Base-by-base conservation (phyloP, 2,888 invertebrate species). In the Drosophila mercatorum region DNA sequence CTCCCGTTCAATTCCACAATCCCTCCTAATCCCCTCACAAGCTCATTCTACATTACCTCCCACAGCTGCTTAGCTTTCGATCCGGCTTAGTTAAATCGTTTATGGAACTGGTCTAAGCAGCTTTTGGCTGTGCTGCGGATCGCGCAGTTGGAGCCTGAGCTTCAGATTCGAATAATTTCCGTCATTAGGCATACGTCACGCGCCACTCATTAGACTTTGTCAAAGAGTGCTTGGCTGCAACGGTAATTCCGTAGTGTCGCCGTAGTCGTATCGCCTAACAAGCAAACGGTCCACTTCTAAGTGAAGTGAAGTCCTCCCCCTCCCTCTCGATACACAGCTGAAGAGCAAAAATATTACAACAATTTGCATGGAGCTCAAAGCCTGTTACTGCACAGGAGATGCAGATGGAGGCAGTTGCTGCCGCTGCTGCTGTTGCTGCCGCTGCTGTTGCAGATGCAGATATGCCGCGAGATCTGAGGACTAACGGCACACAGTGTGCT, bases 261-360 rank as follows among this genome's bases (percentile, higher is more conserved):
- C 80, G 79, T 76, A 72, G 65, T 76, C 70, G 65, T 78, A 81
- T 88, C 69, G 88, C 57, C 78, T 87, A 83, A 88, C 88, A 88
- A 69, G 83, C 90, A 49, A 82, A 83, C 90, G 88, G 83, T 88
- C 90, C 88, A 89, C 73, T 81, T 83, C 81, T 69, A 81, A 72
- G 82, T 85, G 71, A 60, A 60, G 17, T 14, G 22, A 22, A 22
- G 22, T 22, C 22, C 22, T 22, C 22, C 22, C 34, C 17, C 31
- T 46, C 34, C 63, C n/a, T 53, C 44, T 59, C 73, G 59, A 52
- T 46, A 36, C 68, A 75, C 62, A 14, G 44, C 67, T 43, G 43
- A 51, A 31, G 59, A 60, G 28, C 49, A 49, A 84, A 88, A 51
- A 88, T 84, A 84, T 88, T 90, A 78, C 89, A 84, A 88, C 90